Base-by-base conservation (phyloP, 2,113 vertebrate genomes). In the Callipepla californica region DNA sequence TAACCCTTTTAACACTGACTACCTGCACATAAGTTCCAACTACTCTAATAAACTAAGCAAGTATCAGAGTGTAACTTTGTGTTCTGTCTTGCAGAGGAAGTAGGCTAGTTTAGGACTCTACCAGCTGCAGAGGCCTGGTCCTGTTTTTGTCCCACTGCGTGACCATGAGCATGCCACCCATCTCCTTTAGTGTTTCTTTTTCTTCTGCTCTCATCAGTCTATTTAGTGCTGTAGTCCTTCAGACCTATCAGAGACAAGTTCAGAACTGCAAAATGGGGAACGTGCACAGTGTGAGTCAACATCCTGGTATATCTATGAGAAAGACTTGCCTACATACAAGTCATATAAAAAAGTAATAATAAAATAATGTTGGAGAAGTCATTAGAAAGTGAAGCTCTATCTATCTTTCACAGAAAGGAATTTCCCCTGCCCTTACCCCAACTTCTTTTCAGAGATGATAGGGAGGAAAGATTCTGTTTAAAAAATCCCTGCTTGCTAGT, bases 401-500 rank as follows among this genome's bases (percentile, higher is more conserved):
- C 13, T 57, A 1, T 30, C 10, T 79, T 62, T 81, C n/a, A 69
- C 50, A 85, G 77, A 85, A 94, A 66, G 34, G 36, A 45, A 62
- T 62, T 15, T 30, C 7, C 17, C 8, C 4, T 75, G 2, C 1
- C 4, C 7, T 13, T 6, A 9, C 5, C 6, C 1, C 22, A 17
- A 7, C 4, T 2, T 4, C 2, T 50, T 82, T 77, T 44, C n/a
- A 91, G 76, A 58, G 68, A 93, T 38, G 3, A 4, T 20, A 82
- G 51, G 80, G 65, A 86, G 32, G 63, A 85, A 92, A 94, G 96
- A 87, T 17, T 13, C 30, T 72, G 76, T 96, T 92, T 50, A 96
- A 97, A 76, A 87, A 74, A 63, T 55, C 42, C 25, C 13, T 66
- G 73, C 81, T 90, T 90, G 62, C 44, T 40, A 50, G 69, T 89